Base-by-base conservation (phyloP, 35 echinoderm and acorn worm species). In the Ptychodera flava region DNA sequence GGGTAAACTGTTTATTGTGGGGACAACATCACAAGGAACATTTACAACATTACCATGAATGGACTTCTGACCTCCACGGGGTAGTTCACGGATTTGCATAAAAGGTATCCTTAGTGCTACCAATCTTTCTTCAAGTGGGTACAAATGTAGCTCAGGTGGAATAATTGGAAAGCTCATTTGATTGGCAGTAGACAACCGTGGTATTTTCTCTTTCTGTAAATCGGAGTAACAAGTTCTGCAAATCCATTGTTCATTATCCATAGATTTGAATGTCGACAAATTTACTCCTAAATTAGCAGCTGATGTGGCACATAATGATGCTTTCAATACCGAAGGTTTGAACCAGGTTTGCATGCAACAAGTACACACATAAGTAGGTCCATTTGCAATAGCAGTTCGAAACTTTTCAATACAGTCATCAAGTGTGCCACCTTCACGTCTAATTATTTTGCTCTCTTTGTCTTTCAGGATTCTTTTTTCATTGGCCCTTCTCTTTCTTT, bases 41-140 rank as follows among this genome's bases (percentile, higher is more conserved):
- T 89, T 89, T 1, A 89, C 88, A 84, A 84, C 81, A 89, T n/a
- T 89, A 1, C 88, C 88, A 34, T 77, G 82, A 1, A 89, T 85
- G 12, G 88, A 89, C 15, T 83, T 30, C 33, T 89, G 88, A n/a
- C 82, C 76, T 36, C 88, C 88, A 35, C 82, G 83, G 6, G 88
- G 88, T 0, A 90, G 76, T 77, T 77, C 76, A 16, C 76, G 76
- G 16, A 77, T 77, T 31, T 90, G 82, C 88, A 90, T 90, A 31
- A 90, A 90, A 35, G 88, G 82, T 76, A 90, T 90, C 29, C 82
- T 32, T 77, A 77, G 88, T 77, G 82, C 75, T 27, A 90, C 16
- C 12, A 90, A 37, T 34, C 88, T 76, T 85, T 85, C 36, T 85
- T 85, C 82, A 28, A 90, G 38, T 29, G 75, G 79, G 76, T 33